Evolutionary conservation across 2,797 vertebrate genomes (phyloP).

Genomic region (Hypotaenidia okinawae): DNA sequence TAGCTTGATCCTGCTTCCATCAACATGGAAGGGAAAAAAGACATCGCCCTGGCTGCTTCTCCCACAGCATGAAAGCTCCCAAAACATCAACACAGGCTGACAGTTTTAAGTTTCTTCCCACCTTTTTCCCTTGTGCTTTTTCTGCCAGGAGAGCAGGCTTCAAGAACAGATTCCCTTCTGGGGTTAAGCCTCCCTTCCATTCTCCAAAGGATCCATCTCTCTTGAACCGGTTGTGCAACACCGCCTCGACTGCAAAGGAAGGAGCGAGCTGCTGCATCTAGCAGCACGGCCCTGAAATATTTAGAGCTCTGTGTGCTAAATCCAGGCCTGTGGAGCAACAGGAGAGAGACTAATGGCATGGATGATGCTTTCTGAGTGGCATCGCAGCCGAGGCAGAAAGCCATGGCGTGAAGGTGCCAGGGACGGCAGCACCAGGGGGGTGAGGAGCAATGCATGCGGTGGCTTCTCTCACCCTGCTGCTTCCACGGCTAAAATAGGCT

Average conservation of each 20-base stretch:
- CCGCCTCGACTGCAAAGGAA: not conserved
- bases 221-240: fast-evolving
- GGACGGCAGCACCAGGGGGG: fast-evolving
- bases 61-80: not conserved
- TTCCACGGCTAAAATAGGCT: not conserved
- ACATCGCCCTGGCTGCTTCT: not conserved
- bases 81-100: not conserved
- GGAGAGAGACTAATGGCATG: not conserved
- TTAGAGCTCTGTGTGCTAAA: not conserved
- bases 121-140: not conserved
- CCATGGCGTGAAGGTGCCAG: fast-evolving
- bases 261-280: not conserved
- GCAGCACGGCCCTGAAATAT: not conserved
- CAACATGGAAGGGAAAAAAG: not conserved
- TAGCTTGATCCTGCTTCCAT: not conserved
- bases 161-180: not conserved
- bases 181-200: not conserved
- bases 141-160: not conserved
- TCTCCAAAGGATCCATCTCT: not conserved
- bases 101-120: not conserved
- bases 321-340: fast-evolving
- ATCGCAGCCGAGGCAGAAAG: not conserved
- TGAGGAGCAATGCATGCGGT: fast-evolving
- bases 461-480: fast-evolving
- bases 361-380: fast-evolving